These are phyloP conservation scores for Dendrolimus punctatus DNA, from an alignment of 1,140 invertebrate species.

Conservation along the genomic window DNA sequence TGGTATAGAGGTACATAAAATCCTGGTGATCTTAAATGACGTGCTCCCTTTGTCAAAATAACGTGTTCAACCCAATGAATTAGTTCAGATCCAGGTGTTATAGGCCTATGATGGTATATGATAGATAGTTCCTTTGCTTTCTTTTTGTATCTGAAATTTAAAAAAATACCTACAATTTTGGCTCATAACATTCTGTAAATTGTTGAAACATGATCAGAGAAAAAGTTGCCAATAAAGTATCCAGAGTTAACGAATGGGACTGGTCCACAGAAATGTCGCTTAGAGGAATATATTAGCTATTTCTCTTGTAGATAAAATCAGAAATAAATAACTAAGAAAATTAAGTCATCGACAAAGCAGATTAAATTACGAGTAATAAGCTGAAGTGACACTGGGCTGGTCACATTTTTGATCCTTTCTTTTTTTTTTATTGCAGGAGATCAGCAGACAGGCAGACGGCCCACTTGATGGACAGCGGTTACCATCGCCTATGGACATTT, in stretches of 20 bases:
- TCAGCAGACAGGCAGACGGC: no score
- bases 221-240: neutral
- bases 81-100: constrained; percentile 30
- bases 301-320: no score
- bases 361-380: no score
- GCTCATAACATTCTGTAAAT: no score
- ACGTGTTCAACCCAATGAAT: constrained; percentile 44
- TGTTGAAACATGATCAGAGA: neutral
- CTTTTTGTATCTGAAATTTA: constrained; percentile 22
- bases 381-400: no score
- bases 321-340: no score
- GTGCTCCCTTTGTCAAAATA: constrained; percentile 32
- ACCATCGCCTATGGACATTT: no score
- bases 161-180: neutral
- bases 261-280: neutral
- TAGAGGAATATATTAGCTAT: neutral
- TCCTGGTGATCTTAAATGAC: constrained; percentile 36
- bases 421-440: no score
- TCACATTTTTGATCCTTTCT: no score
- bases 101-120: constrained; percentile 38
- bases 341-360: no score
- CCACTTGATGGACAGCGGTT: no score
- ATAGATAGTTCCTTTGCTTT: constrained; percentile 27
- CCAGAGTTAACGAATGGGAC: neutral
- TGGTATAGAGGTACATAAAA: constrained; percentile 34